Base-by-base conservation (phyloP, 2,797 vertebrate species). In the Leontocebus nigricollis region DNA sequence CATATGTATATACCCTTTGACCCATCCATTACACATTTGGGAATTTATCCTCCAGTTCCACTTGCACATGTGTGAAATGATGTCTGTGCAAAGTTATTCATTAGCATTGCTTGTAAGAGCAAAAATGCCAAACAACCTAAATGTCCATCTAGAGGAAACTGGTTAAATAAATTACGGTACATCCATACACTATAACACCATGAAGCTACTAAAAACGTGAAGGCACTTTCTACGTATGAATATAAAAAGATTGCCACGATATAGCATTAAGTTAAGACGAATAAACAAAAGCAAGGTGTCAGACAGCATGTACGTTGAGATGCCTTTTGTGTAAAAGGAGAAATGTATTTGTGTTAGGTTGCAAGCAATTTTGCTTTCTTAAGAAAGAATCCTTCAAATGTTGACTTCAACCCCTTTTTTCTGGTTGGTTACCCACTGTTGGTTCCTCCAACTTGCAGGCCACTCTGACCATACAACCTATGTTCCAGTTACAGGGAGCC, bases 1-100 rank as follows among this genome's bases (percentile, higher is more conserved):
- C 57, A 73, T 82, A 92, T 94, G 92, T 94, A 89, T 83, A 72
- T 24, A 86, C 36, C 46, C 92, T 96, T 82, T 95, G 77, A 85
- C 92, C 95, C 44, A 77, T 92, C 26, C 92, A 30, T 59, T 61
- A 39, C 2, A n/a, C 85, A 76, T n/a, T 15, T 79, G 96, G 89
- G 95, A 86, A 86, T 96, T 95, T 75, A 90, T 83, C 73, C 67
- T 92, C 61, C 39, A 17, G 80, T 84, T 81, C 77, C 5, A 95
- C 33, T 76, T 72, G n/a, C 55, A 17, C 3, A 1, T 2, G 0
- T 75, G 57, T 81, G 75, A 92, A 64, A 87, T 36, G 72, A 87
- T 39, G 75, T n/a, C 19, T 70, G 50, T 19, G 50, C 24, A 61
- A 85, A 0, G 52, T 50, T 90, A 88, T 82, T 94, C 85, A 59